A percentile compares a stretch with the other conserved stretches of the same genome.
Conservation (phyloP, 1,140 invertebrate species). For the Helicorthomorpha holstii region DNA sequence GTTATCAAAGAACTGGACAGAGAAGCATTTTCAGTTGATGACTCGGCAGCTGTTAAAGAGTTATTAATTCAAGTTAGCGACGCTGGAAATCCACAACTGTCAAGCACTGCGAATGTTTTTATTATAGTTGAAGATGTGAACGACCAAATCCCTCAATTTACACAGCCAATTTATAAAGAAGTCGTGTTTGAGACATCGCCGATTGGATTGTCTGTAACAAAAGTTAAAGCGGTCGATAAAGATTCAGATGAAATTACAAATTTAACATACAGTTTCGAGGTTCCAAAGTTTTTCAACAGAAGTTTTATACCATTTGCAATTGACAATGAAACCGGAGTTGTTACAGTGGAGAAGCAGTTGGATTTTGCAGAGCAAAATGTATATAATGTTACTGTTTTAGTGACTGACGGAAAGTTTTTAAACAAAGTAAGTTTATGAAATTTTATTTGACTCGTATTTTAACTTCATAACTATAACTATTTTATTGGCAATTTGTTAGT, state of each 20-base stretch:
- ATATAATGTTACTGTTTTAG: slow-evolving; percentile 66
- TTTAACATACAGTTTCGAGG: slow-evolving; percentile 11
- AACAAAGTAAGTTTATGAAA: slow-evolving; percentile 46
- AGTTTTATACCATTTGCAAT: slow-evolving; percentile 50
- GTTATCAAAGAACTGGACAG: slow-evolving; percentile 63
- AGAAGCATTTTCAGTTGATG: slow-evolving; percentile 45
- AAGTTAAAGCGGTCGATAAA: slow-evolving; percentile 25
- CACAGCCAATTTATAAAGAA: slow-evolving; percentile 21
- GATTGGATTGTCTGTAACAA: slow-evolving; percentile 21
- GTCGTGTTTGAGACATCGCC: slow-evolving; percentile 23
- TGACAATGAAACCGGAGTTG: slow-evolving; percentile 68
- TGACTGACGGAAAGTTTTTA: slow-evolving; percentile 45
- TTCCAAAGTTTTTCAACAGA: not conserved
- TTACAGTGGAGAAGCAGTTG: slow-evolving; percentile 61
- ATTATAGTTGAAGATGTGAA: slow-evolving; percentile 30
- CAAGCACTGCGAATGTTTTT: slow-evolving; percentile 39
- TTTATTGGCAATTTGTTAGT: not conserved
- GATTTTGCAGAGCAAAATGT: slow-evolving; percentile 43
- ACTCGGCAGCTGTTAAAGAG: not conserved
- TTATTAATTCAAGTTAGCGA: slow-evolving; percentile 28
- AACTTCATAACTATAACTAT: not conserved
- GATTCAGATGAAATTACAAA: slow-evolving; percentile 28
- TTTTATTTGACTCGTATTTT: no score
- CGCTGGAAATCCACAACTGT: slow-evolving; percentile 49
- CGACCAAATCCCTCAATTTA: slow-evolving; percentile 29